Evolutionary conservation across 2,888 invertebrate species (phyloP).

Genomic region (Sinelater perroti): DNA sequence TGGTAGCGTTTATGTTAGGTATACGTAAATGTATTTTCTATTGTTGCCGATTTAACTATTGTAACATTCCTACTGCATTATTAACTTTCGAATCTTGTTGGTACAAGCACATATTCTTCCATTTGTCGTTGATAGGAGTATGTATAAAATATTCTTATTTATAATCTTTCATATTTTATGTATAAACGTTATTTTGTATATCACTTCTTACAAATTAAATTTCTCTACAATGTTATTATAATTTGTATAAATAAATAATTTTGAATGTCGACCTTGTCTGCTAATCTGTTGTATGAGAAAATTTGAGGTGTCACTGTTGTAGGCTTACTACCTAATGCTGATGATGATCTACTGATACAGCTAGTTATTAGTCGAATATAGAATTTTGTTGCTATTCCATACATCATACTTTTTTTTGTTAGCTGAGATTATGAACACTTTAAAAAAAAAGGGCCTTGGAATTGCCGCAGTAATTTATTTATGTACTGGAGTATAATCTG

Average conservation of each 20-base stretch:
- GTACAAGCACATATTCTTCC: conserved; percentile 46
- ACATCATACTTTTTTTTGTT: no score
- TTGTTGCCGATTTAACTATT: conserved; percentile 50
- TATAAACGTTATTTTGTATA: conserved; percentile 55
- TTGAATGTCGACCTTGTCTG: no score
- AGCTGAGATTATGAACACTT: no score
- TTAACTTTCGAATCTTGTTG: conserved; percentile 48
- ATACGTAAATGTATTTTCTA: conserved; percentile 47
- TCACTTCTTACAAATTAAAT: conserved; percentile 50
- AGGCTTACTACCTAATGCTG: no score
- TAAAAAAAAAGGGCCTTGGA: no score
- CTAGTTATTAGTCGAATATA: no score
- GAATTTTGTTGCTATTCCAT: no score
- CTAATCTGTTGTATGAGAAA: no score
- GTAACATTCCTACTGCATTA: conserved; percentile 53
- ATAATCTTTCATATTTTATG: conserved; percentile 49
- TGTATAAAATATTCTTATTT: conserved; percentile 33
- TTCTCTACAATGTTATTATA: conserved; percentile 41
- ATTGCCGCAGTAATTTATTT: no score
- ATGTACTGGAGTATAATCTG: no score
- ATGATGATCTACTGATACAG: no score
- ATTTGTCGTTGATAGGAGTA: conserved; percentile 47
- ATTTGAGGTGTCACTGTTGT: no score
- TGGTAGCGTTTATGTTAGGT: conserved; percentile 25
- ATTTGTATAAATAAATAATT: conserved; percentile 45